Evolutionary conservation across 2,113 vertebrate genomes (phyloP), one percentile per base, ranked within the genome.

Genomic region (Caranx ignobilis): DNA sequence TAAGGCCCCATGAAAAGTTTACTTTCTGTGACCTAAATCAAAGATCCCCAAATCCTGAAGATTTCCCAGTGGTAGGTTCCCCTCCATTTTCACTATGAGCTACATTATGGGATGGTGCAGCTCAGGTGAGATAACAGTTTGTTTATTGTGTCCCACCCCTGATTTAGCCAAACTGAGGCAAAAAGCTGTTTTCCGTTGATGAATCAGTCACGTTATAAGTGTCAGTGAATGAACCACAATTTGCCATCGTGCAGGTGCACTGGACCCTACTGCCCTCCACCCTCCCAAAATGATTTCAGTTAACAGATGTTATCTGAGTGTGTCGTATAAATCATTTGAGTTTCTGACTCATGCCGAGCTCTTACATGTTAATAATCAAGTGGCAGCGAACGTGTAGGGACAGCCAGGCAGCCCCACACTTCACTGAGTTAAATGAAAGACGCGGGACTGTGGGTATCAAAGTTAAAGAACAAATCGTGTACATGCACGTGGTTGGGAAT

Each of bases 361-460:
- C 18, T 34, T 68, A 34, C 45, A 69, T 60, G 57, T 87, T 75
- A n/a, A 64, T 55, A 60, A 63, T 47, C 10, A 66, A 76, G 62
- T 43, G 35, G 79, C 61, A 56, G 76, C 0, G 35, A 81, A 62
- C 21, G 18, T 6, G 65, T 13, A 9, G 48, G 18, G 48, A 61
- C 43, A 81, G 31, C n/a, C 31, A 13, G 16, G 74, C 59, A 1
- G 48, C 16, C 43, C 57, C 81, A 59, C 82, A 72, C 62, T 50
- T 41, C 16, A 75, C 12, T 54, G 72, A 56, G 45, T 41, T 65
- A 54, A 82, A 0, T 73, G 68, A 61, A 57, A 62, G 77, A 39
- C 66, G 41, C 0, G 32, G 78, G 43, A 74, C 47, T 75, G 79
- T 35, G 56, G 60, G 75, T 64, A n/a, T 55, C 60, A 32, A 66